These are phyloP conservation scores for Coelopa frigida DNA, from an alignment of 1,140 invertebrate genomes.

Conservation along the genomic window DNA sequence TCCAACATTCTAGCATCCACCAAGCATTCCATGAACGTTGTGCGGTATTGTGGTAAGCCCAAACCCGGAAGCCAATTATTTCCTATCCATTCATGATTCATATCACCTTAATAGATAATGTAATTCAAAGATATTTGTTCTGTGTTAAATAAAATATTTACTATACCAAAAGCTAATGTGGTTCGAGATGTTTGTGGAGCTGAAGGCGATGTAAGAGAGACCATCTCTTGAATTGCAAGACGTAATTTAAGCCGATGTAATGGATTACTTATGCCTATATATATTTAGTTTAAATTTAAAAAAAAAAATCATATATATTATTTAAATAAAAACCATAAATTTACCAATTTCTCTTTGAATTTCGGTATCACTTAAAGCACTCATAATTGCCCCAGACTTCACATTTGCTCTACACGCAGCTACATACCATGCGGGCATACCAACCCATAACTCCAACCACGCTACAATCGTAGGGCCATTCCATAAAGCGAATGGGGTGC, in stretches of 20 bases:
- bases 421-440: constrained; percentile 99
- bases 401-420: constrained; percentile 98
- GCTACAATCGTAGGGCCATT: constrained; percentile 99
- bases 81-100: constrained; percentile 99
- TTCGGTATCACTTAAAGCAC: constrained; percentile 96
- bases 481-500: constrained; percentile 98
- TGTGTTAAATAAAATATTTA: constrained; percentile 3
- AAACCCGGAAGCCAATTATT: constrained; percentile 96
- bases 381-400: constrained; percentile 99
- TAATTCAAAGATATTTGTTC: constrained; percentile 6
- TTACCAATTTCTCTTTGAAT: constrained; percentile 97
- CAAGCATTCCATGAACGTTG: constrained; percentile 99
- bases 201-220: constrained; percentile 93
- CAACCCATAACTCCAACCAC: constrained; percentile 99
- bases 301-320: no score
- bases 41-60: constrained; percentile 92
- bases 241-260: constrained; percentile 94
- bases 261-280: constrained; percentile 77
- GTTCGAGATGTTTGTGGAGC: constrained; percentile 91
- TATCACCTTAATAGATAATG: constrained; percentile 64
- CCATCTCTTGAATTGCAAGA: constrained; percentile 99
- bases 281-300: constrained; percentile 10
- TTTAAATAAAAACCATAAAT: no score
- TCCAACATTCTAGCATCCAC: constrained; percentile 99
- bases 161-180: constrained; percentile 85